Evolutionary conservation across 2,113 vertebrate species (phyloP).

Genomic region (Alaudala cheleensis): DNA sequence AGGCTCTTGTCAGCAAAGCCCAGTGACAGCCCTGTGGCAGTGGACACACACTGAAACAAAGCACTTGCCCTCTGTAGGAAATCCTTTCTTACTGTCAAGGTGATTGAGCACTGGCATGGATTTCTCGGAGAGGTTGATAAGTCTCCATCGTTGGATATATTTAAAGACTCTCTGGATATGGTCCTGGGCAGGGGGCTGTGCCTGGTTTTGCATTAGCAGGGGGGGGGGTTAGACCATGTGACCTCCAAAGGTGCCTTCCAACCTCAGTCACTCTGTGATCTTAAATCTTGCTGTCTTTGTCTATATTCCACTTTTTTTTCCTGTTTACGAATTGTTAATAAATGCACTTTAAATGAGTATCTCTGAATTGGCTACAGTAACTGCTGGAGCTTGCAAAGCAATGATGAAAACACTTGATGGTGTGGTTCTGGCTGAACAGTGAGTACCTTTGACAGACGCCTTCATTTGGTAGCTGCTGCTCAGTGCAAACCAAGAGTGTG

Average conservation of each 20-base stretch:
- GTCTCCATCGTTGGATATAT: neutral
- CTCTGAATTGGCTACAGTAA: neutral
- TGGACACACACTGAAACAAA: neutral
- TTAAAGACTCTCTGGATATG: neutral
- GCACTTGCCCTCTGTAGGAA: neutral
- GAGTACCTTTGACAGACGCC: neutral
- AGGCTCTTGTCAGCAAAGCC: neutral
- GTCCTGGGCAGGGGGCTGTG: neutral
- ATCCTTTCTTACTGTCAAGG: neutral
- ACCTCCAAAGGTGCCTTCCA: neutral
- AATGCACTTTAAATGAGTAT: neutral
- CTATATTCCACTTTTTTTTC: neutral
- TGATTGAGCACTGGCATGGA: neutral
- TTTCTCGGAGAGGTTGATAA: neutral
- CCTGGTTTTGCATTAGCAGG: neutral
- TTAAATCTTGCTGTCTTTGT: neutral
- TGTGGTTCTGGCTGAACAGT: neutral
- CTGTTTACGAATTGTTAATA: neutral
- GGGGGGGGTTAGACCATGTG: neutral
- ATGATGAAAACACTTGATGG: rapidly evolving
- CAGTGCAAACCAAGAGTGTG: neutral
- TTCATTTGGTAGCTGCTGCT: neutral
- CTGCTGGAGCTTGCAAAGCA: neutral
- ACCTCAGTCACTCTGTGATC: neutral
- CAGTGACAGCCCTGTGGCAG: rapidly evolving